phyloP scores from a whole-genome alignment of 1,140 invertebrate species.

The Listronotus bonariensis region DNA sequence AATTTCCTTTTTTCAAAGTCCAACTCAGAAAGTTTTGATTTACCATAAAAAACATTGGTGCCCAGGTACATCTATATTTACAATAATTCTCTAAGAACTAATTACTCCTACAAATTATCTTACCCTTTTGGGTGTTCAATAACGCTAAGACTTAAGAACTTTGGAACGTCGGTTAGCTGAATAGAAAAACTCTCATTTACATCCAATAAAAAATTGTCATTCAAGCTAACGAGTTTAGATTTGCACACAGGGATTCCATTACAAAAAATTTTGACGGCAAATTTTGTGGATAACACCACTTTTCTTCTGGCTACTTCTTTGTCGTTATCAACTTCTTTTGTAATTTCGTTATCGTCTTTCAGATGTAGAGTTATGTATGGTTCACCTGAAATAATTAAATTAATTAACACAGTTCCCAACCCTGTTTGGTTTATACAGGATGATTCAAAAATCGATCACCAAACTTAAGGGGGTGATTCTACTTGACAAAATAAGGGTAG shows the following conservation, averaged over 20 bases:
- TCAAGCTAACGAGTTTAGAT: slow-evolving; percentile 43
- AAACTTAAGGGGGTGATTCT: too few species aligned
- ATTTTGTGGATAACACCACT: slow-evolving; percentile 49
- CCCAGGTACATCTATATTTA: too few species aligned
- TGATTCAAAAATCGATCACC: too few species aligned
- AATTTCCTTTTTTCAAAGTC: slow-evolving; percentile 59
- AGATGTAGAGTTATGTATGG: slow-evolving; percentile 51
- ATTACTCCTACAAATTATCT: too few species aligned
- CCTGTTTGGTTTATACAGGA: too few species aligned
- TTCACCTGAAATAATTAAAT: slow-evolving; percentile 25
- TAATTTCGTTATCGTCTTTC: slow-evolving; percentile 43
- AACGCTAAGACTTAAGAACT: slow-evolving; percentile 41
- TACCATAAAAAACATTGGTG: neutral
- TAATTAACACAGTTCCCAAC: too few species aligned
- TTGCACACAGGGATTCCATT: slow-evolving; percentile 51
- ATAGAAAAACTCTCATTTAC: slow-evolving; percentile 46
- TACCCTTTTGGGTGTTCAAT: slow-evolving; percentile 41
- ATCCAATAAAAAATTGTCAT: slow-evolving; percentile 42
- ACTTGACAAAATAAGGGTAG: too few species aligned
- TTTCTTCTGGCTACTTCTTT: slow-evolving; percentile 50
- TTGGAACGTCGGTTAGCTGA: slow-evolving; percentile 36
- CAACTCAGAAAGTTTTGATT: slow-evolving; percentile 11
- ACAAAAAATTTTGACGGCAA: slow-evolving; percentile 49
- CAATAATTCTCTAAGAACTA: slow-evolving; percentile 30
- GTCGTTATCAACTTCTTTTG: slow-evolving; percentile 35